A percentile compares a stretch with the other conserved stretches of the same genome.
Conservation (phyloP, 2,113 vertebrate genomes). For the Ailuropoda melanoleuca region DNA sequence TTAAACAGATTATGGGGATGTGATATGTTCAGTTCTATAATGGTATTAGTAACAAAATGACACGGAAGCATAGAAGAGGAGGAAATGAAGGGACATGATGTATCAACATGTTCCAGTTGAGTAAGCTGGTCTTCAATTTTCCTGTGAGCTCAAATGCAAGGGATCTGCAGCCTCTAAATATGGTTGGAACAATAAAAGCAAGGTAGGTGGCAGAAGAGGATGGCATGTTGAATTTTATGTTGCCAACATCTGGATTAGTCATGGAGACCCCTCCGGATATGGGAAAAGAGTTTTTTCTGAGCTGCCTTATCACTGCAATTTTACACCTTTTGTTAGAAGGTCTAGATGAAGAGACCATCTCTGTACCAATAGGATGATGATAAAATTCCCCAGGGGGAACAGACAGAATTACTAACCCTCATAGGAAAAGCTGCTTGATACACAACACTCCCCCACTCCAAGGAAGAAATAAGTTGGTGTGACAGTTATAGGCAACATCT, state of each 20-base stretch:
- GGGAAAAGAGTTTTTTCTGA: neutral
- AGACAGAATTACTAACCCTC: neutral
- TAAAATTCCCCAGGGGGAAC: neutral
- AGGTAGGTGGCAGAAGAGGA: neutral
- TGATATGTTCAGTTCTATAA: neutral
- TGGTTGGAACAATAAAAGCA: neutral
- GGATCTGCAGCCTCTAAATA: neutral
- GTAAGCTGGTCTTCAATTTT: neutral
- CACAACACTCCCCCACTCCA: accelerated
- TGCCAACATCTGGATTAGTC: neutral
- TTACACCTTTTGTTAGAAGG: neutral
- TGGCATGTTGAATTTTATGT: neutral
- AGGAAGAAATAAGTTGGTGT: neutral
- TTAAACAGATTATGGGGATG: neutral
- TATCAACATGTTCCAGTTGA: neutral
- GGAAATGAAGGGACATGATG: too few relatives aligned
- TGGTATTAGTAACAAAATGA: neutral
- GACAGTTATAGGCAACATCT: neutral
- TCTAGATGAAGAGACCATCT: neutral
- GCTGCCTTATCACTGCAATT: neutral
- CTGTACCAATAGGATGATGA: neutral
- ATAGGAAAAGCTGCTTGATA: neutral
- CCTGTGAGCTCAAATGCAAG: neutral
- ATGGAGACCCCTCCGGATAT: neutral
- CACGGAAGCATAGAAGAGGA: neutral